Evolutionary conservation across 1,140 invertebrate species (phyloP), one percentile per base, ranked within the genome.

Genomic region (Sipha flava): DNA sequence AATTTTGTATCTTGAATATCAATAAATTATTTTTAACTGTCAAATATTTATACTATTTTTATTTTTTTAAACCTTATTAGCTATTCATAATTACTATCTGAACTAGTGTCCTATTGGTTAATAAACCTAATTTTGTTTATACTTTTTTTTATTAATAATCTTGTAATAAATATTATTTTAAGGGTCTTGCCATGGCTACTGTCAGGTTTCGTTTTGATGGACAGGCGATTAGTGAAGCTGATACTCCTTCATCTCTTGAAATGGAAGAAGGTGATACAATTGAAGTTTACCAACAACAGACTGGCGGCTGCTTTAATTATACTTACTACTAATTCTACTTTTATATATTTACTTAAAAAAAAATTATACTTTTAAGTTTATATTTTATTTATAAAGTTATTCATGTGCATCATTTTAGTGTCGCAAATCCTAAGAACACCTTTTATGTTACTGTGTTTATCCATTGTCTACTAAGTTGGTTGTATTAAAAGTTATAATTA

Each of bases 251-350:
- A 66, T 91, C 91, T 57, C 86, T 97, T 82, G 94, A 96, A 84
- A 97, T 97, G 95, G 95, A 97, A 85, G 95, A 97, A 87, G 94
- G 94, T 5, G 95, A 97, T 84, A 95, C 94, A 83, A 97, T 97
- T 88, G 95, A 97, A 88, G 94, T 97, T 75, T 97, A 96, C 85
- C 94, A 96, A 87, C 94, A 96, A 87, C 95, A 97, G 86, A 95
- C 94, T 57, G 94, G 94, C 80, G 94, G 94, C 80, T 82, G 18
- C 5, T 52, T 45, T 45, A 62, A 21, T 47, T 73, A 9, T 14
- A 34, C 40, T 18, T 72, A 73, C n/a, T 80, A 29, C 54, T 77
- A 77, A 77, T 29, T 73, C 34, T 77, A 49, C 31, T 29, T 21
- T 31, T 79, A n/a, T 70, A 29, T 47, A 10, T 21, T 29, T 12